A percentile compares a stretch with the other conserved stretches of the same genome.
These are phyloP conservation scores for Orgyia antiqua DNA, from an alignment of 2,888 invertebrate species.

Conservation along the genomic window DNA sequence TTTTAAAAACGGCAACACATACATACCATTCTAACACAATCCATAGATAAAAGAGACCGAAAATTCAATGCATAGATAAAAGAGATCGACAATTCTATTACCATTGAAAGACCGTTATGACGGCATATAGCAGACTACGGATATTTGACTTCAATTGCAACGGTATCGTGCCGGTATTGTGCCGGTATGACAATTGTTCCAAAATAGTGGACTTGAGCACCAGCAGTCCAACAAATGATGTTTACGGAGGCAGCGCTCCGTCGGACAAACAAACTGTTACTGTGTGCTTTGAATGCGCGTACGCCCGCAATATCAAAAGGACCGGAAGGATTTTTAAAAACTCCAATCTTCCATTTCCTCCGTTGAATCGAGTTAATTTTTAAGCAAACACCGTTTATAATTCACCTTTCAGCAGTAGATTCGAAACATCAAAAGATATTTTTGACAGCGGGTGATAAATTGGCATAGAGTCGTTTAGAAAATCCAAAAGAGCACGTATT, in stretches of 20 bases:
- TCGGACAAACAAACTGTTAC: constrained; percentile 48
- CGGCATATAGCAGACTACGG: too few species aligned
- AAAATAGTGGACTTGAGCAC: too few species aligned
- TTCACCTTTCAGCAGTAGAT: constrained; percentile 17
- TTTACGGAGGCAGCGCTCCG: constrained; percentile 57
- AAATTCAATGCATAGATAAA: too few species aligned
- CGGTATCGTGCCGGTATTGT: too few species aligned
- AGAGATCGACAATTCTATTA: too few species aligned
- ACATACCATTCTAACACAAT: too few species aligned
- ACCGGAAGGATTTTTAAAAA: constrained; percentile 62
- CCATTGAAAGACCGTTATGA: too few species aligned
- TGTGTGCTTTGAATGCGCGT: constrained; percentile 52
- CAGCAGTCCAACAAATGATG: constrained; percentile 52
- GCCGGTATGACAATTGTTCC: too few species aligned
- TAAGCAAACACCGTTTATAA: constrained; percentile 37
- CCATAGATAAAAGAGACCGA: too few species aligned
- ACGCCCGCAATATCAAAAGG: constrained; percentile 52
- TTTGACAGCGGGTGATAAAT: constrained; percentile 24
- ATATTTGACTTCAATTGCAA: too few species aligned
- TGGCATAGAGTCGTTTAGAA: constrained; percentile 11
- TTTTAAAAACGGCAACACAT: too few species aligned
- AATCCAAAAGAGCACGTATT: constrained; percentile 8
- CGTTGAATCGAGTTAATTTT: constrained; percentile 37
- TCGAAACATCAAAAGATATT: constrained; percentile 19
- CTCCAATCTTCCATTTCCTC: constrained; percentile 30